Evolutionary conservation across 2,113 vertebrate species (phyloP), one percentile per base, ranked within the genome.

Genomic region (Labrus mixtus): DNA sequence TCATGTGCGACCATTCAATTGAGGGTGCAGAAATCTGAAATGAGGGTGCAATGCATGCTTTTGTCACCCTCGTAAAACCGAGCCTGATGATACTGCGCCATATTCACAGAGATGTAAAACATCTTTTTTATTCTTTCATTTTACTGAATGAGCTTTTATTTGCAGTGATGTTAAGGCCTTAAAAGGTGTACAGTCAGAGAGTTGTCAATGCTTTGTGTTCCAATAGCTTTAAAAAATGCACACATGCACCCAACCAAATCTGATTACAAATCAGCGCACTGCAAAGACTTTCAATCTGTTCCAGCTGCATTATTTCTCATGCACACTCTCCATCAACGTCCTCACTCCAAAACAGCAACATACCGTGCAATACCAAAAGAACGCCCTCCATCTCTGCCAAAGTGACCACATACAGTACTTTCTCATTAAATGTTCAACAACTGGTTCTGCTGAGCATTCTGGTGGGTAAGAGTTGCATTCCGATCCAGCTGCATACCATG

Each of bases 361-460:
- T 60, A 72, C 76, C 69, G 45, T 69, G 23, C 55, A 76, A 45
- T 39, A 58, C 50, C 56, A 83, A 84, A 83, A 33, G n/a, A 33
- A 60, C 76, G 16, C 73, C 23, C 60, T 67, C 56, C 41, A 29
- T 36, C 53, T 58, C 70, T 78, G 74, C 81, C 79, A 86, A 48
- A 56, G 22, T 39, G n/a, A 86, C 79, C 79, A 59, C 81, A 81
- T 50, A 48, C 61, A 68, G 23, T 41, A 39, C 61, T 71, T 70
- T 56, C 45, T 70, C 41, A 80, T 76, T 68, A 65, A 66, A 59
- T 66, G 55, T 56, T 50, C 25, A 82, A 60, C 74, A 55, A 57
- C 65, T 53, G 51, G 19, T 54, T 29, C 41, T 61, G 78, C 69
- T 72, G 66, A 80, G 79, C 60, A 70, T 57, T 83, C 48, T 50